Conservation (phyloP, 2,888 invertebrate species). For the Ypsolopha sequella region DNA sequence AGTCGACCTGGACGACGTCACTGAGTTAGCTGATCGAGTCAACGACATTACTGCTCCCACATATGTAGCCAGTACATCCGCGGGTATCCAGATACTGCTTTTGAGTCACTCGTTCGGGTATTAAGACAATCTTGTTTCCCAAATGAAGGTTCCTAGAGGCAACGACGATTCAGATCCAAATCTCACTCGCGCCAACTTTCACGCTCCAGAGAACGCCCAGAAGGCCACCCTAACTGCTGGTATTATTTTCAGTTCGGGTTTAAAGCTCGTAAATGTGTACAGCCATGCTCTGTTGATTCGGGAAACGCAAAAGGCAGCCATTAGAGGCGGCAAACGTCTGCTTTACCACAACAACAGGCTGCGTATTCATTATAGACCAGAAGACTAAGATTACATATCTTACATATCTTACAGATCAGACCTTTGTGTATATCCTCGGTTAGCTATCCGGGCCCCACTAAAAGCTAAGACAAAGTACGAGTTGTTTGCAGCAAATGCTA, state of each 20-base stretch:
- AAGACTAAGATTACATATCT: too few relatives aligned
- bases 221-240: neutral
- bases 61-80: neutral
- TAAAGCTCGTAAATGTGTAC: neutral
- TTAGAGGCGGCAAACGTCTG: too few relatives aligned
- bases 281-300: neutral
- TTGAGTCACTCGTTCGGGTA: too few relatives aligned
- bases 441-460: too few relatives aligned
- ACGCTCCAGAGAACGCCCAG: neutral
- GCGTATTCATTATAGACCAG: too few relatives aligned
- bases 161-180: neutral
- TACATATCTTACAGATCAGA: too few relatives aligned
- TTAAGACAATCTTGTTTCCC: neutral
- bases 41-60: too few relatives aligned
- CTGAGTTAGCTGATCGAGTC: neutral
- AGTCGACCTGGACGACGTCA: neutral
- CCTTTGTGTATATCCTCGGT: too few relatives aligned
- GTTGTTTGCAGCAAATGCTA: too few relatives aligned
- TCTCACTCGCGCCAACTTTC: neutral
- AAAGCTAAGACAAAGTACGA: too few relatives aligned
- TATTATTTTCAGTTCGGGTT: neutral
- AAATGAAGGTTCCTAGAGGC: neutral
- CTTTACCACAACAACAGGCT: too few relatives aligned
- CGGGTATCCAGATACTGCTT: neutral
- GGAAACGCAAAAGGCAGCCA: too few relatives aligned